Base-by-base conservation (phyloP, 2,888 invertebrate genomes). In the Torymus auratus region DNA sequence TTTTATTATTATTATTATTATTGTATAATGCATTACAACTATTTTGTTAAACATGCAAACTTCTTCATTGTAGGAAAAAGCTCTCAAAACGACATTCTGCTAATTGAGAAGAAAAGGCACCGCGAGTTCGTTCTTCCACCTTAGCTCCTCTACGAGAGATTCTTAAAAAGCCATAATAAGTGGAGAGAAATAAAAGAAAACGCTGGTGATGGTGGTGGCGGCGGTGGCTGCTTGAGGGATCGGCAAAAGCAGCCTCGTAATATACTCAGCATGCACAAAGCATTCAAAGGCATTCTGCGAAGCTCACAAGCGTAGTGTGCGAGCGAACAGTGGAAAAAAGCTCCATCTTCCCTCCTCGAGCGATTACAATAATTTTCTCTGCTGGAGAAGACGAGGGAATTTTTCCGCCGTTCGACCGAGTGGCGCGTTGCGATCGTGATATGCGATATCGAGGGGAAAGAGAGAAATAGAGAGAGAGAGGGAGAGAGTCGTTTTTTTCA, bases 241-340 rank as follows among this genome's bases (percentile, higher is more conserved):
- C 69, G 58, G 28, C 41, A 41, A 41, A 58, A 79, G 15, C 74
- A 74, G 53, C 28, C 61, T 71, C 17, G 17, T 53, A 28, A 41
- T 41, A 61, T 15, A 61, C 28, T 17, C 20, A 64, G n/a, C 80
- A 80, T 80, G 75, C 67, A 70, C 41, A 41, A 74, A 60, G 58
- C 67, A 76, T 61, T 73, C 14, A 56, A 23, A 41, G 61, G 17
- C 20, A 55, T 41, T 41, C 41, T 41, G 41, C 41, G 41, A 41
- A 41, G 41, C 41, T 41, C 41, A 41, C 41, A 41, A 41, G 41
- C 41, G 41, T 41, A 41, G 41, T 41, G 41, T 41, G 41, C 41
- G 41, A 7, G 41, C 41, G 41, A 41, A 41, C 7, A 58, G 12
- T 13, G 41, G 56, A 58, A 50, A 50, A 56, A 58, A 60, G 7